Conservation (phyloP, 2,888 invertebrate species). For the Danaus chrysippus region DNA sequence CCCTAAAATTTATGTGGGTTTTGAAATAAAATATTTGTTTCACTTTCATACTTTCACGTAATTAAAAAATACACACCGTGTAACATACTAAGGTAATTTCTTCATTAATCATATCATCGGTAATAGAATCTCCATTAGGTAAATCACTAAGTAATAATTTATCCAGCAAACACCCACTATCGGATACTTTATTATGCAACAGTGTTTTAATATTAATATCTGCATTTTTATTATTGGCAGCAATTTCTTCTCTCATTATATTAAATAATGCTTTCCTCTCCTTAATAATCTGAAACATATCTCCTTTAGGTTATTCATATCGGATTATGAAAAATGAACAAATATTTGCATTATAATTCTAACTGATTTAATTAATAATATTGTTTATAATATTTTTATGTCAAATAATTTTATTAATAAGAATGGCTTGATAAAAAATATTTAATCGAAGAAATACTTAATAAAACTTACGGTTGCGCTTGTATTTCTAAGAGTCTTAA, state of each 20-base stretch:
- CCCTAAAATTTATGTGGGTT: conserved; percentile 33
- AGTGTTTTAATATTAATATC: conserved; percentile 28
- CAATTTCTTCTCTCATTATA: conserved; percentile 33
- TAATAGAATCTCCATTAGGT: conserved; percentile 36
- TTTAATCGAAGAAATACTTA: neutral
- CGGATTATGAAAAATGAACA: no score
- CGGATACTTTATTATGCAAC: conserved; percentile 33
- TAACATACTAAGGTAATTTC: conserved; percentile 42
- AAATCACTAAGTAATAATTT: conserved; percentile 38
- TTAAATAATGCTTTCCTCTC: conserved; percentile 36
- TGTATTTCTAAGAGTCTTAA: conserved; percentile 35
- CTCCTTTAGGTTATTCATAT: no score
- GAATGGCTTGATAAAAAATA: no score
- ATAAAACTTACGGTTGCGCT: conserved; percentile 34
- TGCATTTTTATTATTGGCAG: conserved; percentile 37
- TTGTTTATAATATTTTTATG: no score
- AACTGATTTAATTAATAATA: no score
- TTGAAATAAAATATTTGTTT: neutral
- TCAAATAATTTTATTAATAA: no score
- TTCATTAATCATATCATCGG: conserved; percentile 41
- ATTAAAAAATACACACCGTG: conserved; percentile 28
- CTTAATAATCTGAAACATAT: conserved; percentile 34
- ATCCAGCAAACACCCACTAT: conserved; percentile 38
- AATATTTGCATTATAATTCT: no score
- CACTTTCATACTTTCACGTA: neutral